A percentile compares a stretch with the other conserved stretches of the same genome.
These are phyloP conservation scores for Tetanocera ferruginea DNA, from an alignment of 2,888 invertebrate genomes.

Conservation along the genomic window DNA sequence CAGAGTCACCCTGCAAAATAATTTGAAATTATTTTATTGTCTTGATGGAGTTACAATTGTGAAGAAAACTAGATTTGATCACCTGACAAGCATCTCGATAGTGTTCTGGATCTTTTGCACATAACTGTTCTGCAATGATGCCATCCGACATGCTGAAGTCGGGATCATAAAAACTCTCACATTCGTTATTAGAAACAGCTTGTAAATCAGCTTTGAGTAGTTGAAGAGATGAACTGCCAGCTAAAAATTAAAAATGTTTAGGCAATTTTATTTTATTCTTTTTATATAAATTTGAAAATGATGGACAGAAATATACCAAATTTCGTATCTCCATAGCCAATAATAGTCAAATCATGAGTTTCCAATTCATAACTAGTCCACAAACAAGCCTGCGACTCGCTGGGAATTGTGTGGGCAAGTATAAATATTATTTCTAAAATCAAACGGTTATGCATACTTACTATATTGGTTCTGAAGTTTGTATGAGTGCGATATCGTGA, in stretches of 20 bases:
- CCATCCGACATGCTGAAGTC: conserved; percentile 30
- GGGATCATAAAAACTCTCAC: conserved; percentile 12
- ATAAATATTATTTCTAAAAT: neutral
- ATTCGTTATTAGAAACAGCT: conserved; percentile 35
- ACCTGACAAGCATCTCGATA: conserved; percentile 38
- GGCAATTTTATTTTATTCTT: neutral
- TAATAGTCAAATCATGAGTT: conserved; percentile 32
- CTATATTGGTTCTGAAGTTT: neutral
- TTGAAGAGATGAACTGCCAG: conserved; percentile 48
- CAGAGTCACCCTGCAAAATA: conserved; percentile 50
- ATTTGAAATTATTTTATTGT: too few relatives aligned
- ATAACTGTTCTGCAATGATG: conserved; percentile 44
- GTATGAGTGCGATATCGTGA: conserved; percentile 41
- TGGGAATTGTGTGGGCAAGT: too few relatives aligned
- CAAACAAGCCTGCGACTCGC: conserved; percentile 4
- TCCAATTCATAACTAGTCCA: neutral
- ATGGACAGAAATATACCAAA: conserved; percentile 27
- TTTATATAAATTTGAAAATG: neutral
- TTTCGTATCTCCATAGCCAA: conserved; percentile 44
- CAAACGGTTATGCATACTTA: neutral
- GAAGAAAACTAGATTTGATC: neutral
- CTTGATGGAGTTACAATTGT: neutral
- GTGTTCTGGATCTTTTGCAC: conserved; percentile 43
- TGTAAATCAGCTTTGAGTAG: conserved; percentile 56
- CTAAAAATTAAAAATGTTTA: neutral